Percentiles rank a stretch among this genome's conserved stretches.
Evolutionary conservation across 1,140 invertebrate genomes (phyloP).

Genomic region (Drosophila paulistorum): DNA sequence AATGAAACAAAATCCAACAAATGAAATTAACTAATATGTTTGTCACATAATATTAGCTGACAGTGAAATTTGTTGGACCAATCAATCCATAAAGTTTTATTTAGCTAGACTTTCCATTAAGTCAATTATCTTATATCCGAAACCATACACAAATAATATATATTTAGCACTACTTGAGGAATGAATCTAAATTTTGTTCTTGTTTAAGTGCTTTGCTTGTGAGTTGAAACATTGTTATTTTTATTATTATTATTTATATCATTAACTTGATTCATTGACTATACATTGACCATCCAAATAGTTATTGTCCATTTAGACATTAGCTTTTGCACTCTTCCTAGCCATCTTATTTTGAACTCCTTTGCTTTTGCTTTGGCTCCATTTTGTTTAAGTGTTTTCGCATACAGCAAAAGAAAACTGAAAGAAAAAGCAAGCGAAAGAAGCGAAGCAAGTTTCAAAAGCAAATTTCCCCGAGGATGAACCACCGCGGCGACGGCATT

Average conservation of each 20-base stretch:
- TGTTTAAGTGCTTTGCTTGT: too few species aligned
- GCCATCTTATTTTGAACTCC: neutral
- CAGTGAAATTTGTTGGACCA: too few species aligned
- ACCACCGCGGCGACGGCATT: slow-evolving; percentile 38
- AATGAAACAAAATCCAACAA: neutral
- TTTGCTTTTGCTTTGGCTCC: neutral
- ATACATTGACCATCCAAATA: neutral
- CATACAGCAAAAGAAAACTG: neutral
- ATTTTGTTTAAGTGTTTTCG: slow-evolving; percentile 12
- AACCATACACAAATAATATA: too few species aligned
- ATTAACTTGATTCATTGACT: too few species aligned
- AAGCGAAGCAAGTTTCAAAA: slow-evolving; percentile 65
- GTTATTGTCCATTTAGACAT: neutral
- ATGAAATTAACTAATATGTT: neutral
- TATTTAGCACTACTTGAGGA: too few species aligned
- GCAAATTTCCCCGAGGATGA: slow-evolving; percentile 77
- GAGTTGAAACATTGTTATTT: too few species aligned
- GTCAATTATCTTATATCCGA: too few species aligned
- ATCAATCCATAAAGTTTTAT: too few species aligned
- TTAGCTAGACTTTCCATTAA: too few species aligned
- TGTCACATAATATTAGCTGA: too few species aligned
- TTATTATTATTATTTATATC: too few species aligned
- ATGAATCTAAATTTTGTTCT: too few species aligned
- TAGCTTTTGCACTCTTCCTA: neutral
- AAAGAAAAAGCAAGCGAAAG: neutral